A percentile compares a stretch with the other conserved stretches of the same genome.
Evolutionary conservation across 2,888 invertebrate species (phyloP).

Genomic region (Campaea margaritaria): DNA sequence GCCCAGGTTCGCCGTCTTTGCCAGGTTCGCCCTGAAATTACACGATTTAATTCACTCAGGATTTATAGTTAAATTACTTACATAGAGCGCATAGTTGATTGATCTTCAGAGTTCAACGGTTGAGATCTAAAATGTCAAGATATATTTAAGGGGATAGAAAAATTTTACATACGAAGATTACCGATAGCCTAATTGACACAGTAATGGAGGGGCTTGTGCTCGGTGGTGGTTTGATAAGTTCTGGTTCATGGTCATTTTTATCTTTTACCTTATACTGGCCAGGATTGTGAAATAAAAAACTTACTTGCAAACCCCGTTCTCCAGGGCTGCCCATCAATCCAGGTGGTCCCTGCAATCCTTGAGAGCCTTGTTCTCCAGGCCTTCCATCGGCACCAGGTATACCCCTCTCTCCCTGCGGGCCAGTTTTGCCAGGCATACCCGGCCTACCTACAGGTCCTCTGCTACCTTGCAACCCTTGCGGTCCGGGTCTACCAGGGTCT

Average conservation of each 20-base stretch:
- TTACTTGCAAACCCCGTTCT: constrained; percentile 89
- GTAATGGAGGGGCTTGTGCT: too few relatives aligned
- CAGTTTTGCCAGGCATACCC: constrained; percentile 89
- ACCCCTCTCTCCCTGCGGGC: constrained; percentile 89
- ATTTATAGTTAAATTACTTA: too few relatives aligned
- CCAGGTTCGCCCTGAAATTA: constrained; percentile 89
- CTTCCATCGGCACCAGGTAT: constrained; percentile 93
- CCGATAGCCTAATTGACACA: too few relatives aligned
- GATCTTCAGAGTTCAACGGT: too few relatives aligned
- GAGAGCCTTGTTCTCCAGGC: constrained; percentile 92
- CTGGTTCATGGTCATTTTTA: too few relatives aligned
- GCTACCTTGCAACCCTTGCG: constrained; percentile 87
- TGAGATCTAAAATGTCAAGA: too few relatives aligned
- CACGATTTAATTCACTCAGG: too few relatives aligned
- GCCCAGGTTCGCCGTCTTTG: constrained; percentile 91
- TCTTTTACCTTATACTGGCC: too few relatives aligned
- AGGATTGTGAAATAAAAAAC: constrained; percentile 33
- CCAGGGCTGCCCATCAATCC: constrained; percentile 92
- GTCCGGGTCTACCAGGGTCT: constrained; percentile 87
- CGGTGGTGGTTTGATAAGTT: too few relatives aligned
- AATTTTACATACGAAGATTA: too few relatives aligned
- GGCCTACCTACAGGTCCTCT: constrained; percentile 89
- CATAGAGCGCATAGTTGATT: too few relatives aligned
- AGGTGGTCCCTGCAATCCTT: constrained; percentile 92
- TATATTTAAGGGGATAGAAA: too few relatives aligned